Evolutionary conservation across 2,888 invertebrate species (phyloP), one percentile per base, ranked within the genome.

Genomic region (Mesorhabditis spiculigera): DNA sequence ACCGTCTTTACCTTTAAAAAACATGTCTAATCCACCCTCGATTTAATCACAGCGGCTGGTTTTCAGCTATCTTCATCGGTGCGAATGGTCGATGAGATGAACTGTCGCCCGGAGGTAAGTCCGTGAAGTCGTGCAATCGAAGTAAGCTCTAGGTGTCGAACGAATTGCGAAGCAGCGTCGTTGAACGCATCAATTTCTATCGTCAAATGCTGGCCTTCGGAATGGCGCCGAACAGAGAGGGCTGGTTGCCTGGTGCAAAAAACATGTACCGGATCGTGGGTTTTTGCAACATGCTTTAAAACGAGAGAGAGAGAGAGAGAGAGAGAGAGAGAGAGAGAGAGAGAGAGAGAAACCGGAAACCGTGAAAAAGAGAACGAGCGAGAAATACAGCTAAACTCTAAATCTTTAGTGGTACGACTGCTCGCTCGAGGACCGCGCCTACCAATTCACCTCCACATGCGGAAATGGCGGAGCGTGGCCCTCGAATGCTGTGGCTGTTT

Each of bases 231-330:
- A 50, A 50, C n/a, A 50, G n/a, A 50, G 8, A n/a, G 8, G 58
- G 58, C 8, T 13, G 58, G 10, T n/a, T 50, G 58, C 58, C 58
- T 50, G 58, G 10, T n/a, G 58, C 58, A 13, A 50, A 50, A n/a
- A 50, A 50, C n/a, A 50, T 50, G 58, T 50, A 50, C 58, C 8
- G n/a, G 58, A 10, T 50, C n/a, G 58, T 50, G 58, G n/a, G 58
- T 50, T 28, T 28, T 28, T 28, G 28, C 28, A 28, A 28, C 28
- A 28, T 28, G 28, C 28, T 28, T 28, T 28, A 28, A 28, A 28
- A 28, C 28, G 28, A 28, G 28, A 28, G 28, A 28, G 28, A 28
- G 28, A 28, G 28, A 28, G 28, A 28, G 28, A 28, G 28, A 28
- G 28, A 28, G 28, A 28, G 28, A 28, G 28, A 28, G 28, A 28